Evolutionary conservation across 2,797 vertebrate species (phyloP), one percentile per base, ranked within the genome.

Genomic region (Molossus alvarezi): DNA sequence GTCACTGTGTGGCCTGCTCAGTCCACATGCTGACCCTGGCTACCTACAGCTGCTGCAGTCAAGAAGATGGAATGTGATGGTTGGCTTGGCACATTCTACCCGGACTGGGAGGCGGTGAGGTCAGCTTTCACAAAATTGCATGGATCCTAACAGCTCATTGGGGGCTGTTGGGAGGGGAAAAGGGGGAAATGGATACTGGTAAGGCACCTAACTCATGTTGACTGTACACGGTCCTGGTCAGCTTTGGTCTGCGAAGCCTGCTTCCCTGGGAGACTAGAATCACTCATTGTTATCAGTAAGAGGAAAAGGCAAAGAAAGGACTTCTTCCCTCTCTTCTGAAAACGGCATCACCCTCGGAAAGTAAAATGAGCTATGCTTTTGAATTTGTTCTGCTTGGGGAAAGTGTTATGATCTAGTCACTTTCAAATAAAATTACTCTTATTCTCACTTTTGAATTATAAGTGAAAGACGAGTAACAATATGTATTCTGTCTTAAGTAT

Each of bases 341-440:
- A 96, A 72, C 33, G 60, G 20, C n/a, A 45, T 71, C 83, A 27
- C 53, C 37, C 9, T 48, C 69, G 41, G 29, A 27, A 13, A 53
- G 11, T 25, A 17, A 60, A 79, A 79, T 21, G 25, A 80, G 13
- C 29, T 62, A 93, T 58, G 17, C 48, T 71, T 85, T 87, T 82
- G 25, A 73, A 33, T 29, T 67, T 77, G 14, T 53, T 90, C 37
- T 90, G 27, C 25, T 81, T 1, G 18, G 2, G 7, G 57, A 45
- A 37, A n/a, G 62, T 88, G 41, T 37, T 55, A 71, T 25, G 3
- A 21, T 84, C 71, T 89, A 81, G 72, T 89, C 51, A 58, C 60
- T 90, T 85, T 81, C 55, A 73, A 79, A 79, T 67, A 87, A 79
- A 82, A 72, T 86, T 48, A 65, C 27, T 85, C 57, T 14, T 80